Conservation (phyloP, 2,797 vertebrate species). For the Rhinoraja longicauda region DNA sequence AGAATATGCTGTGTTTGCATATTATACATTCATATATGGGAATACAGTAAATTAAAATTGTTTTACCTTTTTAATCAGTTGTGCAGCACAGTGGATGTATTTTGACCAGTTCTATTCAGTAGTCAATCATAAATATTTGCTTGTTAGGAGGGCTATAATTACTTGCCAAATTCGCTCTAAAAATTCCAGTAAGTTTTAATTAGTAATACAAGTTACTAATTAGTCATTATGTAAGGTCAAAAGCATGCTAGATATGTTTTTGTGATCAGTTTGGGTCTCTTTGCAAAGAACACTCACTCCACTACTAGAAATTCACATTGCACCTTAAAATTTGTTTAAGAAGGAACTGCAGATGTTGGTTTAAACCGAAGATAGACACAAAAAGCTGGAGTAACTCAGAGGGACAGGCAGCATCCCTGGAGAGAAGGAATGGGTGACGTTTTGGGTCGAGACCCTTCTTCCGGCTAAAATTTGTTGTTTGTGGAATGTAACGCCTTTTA, state of each 20-base stretch:
- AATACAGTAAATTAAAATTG: neutral
- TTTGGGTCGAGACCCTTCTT: no score
- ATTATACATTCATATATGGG: neutral
- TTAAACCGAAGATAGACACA: no score
- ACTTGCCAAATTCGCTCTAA: neutral
- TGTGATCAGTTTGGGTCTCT: neutral
- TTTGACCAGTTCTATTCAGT: neutral
- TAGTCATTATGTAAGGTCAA: neutral
- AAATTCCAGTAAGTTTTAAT: neutral
- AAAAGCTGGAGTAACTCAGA: no score
- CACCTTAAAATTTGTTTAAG: no score
- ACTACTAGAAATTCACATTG: neutral
- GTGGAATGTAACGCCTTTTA: no score
- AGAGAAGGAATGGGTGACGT: no score
- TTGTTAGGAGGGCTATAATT: no score
- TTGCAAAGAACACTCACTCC: neutral
- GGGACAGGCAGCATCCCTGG: no score
- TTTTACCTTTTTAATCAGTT: neutral
- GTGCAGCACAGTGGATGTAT: neutral
- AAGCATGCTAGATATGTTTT: neutral
- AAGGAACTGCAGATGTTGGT: no score
- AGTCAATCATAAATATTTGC: no score
- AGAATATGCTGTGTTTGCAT: no score
- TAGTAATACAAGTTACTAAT: neutral
- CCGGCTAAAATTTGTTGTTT: no score